Base-by-base conservation (phyloP, 2,888 invertebrate genomes). In the Rhabditoides inermis region DNA sequence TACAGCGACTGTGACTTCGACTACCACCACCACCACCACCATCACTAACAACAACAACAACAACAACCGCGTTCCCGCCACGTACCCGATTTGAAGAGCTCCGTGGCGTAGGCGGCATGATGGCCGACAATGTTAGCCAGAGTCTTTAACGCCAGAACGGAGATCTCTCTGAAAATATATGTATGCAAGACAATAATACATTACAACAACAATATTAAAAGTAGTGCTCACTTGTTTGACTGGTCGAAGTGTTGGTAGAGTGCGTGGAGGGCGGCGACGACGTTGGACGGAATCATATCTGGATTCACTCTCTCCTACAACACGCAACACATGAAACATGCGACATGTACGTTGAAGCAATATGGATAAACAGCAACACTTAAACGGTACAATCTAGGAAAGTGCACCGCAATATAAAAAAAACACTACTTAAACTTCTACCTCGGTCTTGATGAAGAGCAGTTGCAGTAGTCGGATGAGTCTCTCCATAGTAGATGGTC, bases 81-180 rank as follows among this genome's bases (percentile, higher is more conserved):
- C 3, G 1, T 47, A 61, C 64, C 53, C 10, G 64, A 65, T 15
- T 55, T 44, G 12, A 63, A 52, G 46, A 72, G 59, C 3, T 53
- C 49, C 26, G 56, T 56, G 2, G 72, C 71, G 47, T 63, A 68
- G 35, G 60, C 56, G 15, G 52, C 52, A 32, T 58, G 57, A 2
- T 59, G 52, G 18, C 49, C 46, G 22, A 63, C 65, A 15, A 72
- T 56, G 49, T 72, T 72, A 15, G 71, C 56, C n/a, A 72, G 53
- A 3, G 67, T 68, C 55, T 70, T 66, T n/a, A 70, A 42, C 2
- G 56, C 50, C 3, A 63, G 41, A 7, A 59, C 37, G 4, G 54
- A 50, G 40, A 63, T 61, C 20, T 61, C 59, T n/a, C n/a, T n/a
- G n/a, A n/a, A n/a, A n/a, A n/a, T n/a, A n/a, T n/a, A n/a, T n/a